These are phyloP conservation scores for Probosciger aterrimus DNA, from an alignment of 2,113 vertebrate species.

Conservation along the genomic window DNA sequence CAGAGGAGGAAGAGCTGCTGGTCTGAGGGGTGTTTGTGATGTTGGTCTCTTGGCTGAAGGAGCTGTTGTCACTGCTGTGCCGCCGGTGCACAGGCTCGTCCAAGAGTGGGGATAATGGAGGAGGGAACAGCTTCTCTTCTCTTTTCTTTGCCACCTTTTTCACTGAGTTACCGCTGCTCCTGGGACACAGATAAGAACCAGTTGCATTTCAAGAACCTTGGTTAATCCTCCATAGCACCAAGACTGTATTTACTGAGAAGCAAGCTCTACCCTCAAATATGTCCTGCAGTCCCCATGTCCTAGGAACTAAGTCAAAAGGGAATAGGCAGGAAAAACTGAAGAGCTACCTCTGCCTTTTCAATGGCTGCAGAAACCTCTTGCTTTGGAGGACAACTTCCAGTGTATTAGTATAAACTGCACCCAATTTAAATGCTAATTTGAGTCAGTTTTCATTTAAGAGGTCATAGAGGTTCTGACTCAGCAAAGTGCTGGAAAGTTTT, in stretches of 20 bases:
- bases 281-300: neutral
- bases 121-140: slow-evolving; percentile 90
- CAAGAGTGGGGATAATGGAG: slow-evolving; percentile 86
- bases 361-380: neutral
- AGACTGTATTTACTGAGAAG: neutral
- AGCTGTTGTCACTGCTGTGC: slow-evolving; percentile 73
- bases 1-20: slow-evolving; percentile 68
- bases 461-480: slow-evolving; percentile 42
- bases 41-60: slow-evolving; percentile 79
- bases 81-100: slow-evolving; percentile 81
- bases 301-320: neutral
- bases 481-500: slow-evolving; percentile 47
- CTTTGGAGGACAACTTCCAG: slow-evolving; percentile 46
- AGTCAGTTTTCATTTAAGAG: slow-evolving; percentile 55
- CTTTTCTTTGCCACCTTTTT: slow-evolving; percentile 86
- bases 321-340: neutral
- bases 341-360: neutral
- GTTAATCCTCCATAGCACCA: neutral
- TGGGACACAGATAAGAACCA: slow-evolving; percentile 9
- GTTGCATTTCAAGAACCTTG: neutral
- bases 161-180: slow-evolving; percentile 68
- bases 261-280: neutral
- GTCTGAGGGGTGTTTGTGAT: slow-evolving; percentile 33
- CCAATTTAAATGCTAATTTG: slow-evolving; percentile 63
- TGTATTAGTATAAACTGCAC: slow-evolving; percentile 46